Base-by-base conservation (phyloP, 2,797 vertebrate genomes). In the Tragelaphus oryx region DNA sequence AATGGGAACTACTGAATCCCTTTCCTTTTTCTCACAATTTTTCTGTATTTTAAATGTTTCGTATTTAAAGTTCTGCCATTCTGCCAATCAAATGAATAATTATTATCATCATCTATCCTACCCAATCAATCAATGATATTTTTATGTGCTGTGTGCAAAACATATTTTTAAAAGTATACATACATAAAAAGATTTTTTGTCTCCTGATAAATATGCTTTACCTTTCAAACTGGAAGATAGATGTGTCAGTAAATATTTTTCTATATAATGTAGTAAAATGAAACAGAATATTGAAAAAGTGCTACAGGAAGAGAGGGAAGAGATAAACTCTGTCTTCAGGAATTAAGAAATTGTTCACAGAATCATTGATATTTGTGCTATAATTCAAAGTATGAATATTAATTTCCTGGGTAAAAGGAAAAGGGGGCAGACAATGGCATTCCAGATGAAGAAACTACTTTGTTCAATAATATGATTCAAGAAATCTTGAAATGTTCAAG, bases 31-130 rank as follows among this genome's bases (percentile, higher is more conserved):
- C 33, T 88, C 85, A 46, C 9, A 20, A 48, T 79, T 94, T 87
- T 24, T 52, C 7, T 85, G n/a, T 48, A 18, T 41, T 78, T 94
- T 65, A 86, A 86, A 80, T 91, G 8, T 92, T 13, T 88, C 59
- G 82, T 90, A 59, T 52, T 87, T 84, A 84, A 76, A 76, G 14
- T 89, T 89, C 65, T 82, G 37, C 65, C 50, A 75, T 93, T 71
- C 50, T 96, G 16, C 6, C 85, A 44, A 76, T 91, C 55, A 96
- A 80, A 91, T 89, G 52, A 86, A 78, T 95, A 91, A 78, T 91
- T 76, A 87, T 88, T 90, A 83, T 50, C 87, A 92, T 62, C 88
- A 91, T 76, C 48, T 96, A 37, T 85, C 79, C 78, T 82, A 75
- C 5, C 24, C 46, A 86, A 48, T 76, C 24, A 87, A 50, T 81